Conservation (phyloP, 2,113 vertebrate genomes). For the Hirundichthys speculiger region DNA sequence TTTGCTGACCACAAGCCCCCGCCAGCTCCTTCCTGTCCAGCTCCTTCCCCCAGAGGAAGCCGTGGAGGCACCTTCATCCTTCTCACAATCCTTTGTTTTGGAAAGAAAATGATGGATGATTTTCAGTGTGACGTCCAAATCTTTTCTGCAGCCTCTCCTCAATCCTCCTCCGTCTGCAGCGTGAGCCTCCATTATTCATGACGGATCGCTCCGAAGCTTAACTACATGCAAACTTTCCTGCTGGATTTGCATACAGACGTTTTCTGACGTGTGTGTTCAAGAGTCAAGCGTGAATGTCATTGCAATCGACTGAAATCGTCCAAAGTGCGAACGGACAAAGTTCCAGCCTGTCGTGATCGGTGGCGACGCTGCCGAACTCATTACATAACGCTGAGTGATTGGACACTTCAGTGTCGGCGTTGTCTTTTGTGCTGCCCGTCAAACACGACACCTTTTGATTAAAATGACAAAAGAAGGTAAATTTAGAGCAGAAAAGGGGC, state of each 20-base stretch:
- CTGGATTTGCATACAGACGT: constrained; percentile 49
- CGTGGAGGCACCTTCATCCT: constrained; percentile 2
- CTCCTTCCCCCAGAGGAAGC: neutral
- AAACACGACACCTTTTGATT: constrained; percentile 60
- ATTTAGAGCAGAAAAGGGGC: constrained; percentile 38
- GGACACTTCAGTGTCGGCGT: constrained; percentile 1
- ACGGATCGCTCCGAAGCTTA: constrained; percentile 35
- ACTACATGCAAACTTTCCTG: constrained; percentile 47
- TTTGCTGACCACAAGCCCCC: neutral
- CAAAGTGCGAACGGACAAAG: neutral
- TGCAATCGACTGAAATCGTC: constrained; percentile 19
- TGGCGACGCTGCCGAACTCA: constrained; percentile 1
- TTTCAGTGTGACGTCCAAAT: constrained; percentile 25
- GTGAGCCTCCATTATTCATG: constrained; percentile 63
- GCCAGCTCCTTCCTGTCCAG: neutral
- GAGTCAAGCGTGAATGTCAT: neutral
- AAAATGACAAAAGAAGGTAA: constrained; percentile 54
- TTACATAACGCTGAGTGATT: neutral
- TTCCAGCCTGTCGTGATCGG: neutral
- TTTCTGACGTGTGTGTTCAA: constrained; percentile 1
- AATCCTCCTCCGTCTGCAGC: constrained; percentile 41
- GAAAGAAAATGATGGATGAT: constrained; percentile 5
- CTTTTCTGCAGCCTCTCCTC: constrained; percentile 15
- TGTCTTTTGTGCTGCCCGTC: constrained; percentile 41
- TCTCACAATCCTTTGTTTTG: constrained; percentile 2